phyloP scores from a whole-genome alignment of 1,140 invertebrate species.

The Condylostylus longicornis region DNA sequence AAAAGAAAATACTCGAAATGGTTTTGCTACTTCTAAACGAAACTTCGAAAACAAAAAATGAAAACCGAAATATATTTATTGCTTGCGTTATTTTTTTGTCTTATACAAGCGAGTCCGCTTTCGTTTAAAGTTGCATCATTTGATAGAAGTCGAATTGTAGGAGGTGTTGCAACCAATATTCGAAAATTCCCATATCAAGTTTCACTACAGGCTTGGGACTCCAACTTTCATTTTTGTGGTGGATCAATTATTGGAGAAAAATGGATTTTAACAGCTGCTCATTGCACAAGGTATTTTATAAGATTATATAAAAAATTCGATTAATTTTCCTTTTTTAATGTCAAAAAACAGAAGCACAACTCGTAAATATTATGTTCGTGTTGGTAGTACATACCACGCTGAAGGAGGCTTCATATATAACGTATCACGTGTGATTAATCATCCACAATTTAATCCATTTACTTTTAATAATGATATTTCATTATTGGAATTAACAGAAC shows the following conservation, averaged over 20 bases:
- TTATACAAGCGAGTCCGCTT: no score
- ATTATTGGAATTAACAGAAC: background rate
- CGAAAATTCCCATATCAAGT: constrained; percentile 20
- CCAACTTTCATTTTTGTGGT: constrained; percentile 26
- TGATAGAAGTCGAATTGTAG: background rate
- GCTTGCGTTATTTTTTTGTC: no score
- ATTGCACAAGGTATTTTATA: constrained; percentile 2
- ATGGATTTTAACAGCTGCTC: constrained; percentile 36
- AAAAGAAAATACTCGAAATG: no score
- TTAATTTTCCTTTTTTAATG: no score
- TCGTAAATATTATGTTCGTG: background rate
- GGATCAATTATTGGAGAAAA: constrained; percentile 29
- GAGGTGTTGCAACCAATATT: background rate
- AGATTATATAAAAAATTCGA: background rate
- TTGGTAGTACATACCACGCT: background rate
- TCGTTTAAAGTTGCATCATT: no score
- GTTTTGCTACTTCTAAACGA: no score
- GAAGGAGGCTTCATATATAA: background rate
- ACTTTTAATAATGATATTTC: background rate
- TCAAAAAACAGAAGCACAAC: no score
- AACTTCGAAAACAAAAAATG: no score
- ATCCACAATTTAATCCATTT: background rate
- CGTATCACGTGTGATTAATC: background rate
- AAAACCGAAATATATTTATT: no score
- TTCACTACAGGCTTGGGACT: constrained; percentile 16